Evolutionary conservation across 2,888 invertebrate species (phyloP).

Genomic region (Peribatodes rhomboidaria): DNA sequence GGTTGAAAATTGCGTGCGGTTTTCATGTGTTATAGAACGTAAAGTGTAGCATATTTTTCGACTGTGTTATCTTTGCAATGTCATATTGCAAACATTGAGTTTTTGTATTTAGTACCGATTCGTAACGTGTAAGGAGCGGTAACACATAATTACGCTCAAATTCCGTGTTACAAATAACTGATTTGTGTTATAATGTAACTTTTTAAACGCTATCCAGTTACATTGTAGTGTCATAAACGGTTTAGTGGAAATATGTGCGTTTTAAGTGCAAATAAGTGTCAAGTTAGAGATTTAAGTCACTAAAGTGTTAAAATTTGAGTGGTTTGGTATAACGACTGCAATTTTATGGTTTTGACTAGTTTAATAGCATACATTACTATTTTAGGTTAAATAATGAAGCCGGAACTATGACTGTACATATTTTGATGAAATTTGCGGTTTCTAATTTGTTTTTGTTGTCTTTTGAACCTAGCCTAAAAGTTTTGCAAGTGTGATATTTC

Average conservation of each 20-base stretch:
- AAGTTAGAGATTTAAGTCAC: conserved; percentile 4
- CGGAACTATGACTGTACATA: background rate
- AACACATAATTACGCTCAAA: conserved; percentile 17
- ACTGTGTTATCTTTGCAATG: conserved; percentile 82
- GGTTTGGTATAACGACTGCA: background rate
- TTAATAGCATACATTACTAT: conserved; percentile 2
- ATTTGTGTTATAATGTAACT: conserved; percentile 16
- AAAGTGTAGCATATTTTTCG: conserved; percentile 49
- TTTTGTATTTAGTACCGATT: conserved; percentile 62
- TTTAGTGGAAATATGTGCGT: conserved; percentile 4
- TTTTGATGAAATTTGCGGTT: background rate
- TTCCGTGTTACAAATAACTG: conserved; percentile 16
- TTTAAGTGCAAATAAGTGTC: conserved; percentile 7
- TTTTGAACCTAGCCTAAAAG: background rate
- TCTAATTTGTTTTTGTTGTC: background rate
- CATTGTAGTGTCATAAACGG: background rate
- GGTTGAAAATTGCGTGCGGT: conserved; percentile 49
- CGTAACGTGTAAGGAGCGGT: conserved; percentile 45
- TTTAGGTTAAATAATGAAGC: conserved; percentile 3
- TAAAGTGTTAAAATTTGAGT: conserved; percentile 10
- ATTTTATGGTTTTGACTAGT: conserved; percentile 13
- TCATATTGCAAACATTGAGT: conserved; percentile 76
- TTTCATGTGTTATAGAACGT: conserved; percentile 34
- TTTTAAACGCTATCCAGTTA: background rate
- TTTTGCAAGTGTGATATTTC: background rate